Evolutionary conservation across 1,140 invertebrate species (phyloP), one percentile per base, ranked within the genome.

Genomic region (Chlorops oryzae): DNA sequence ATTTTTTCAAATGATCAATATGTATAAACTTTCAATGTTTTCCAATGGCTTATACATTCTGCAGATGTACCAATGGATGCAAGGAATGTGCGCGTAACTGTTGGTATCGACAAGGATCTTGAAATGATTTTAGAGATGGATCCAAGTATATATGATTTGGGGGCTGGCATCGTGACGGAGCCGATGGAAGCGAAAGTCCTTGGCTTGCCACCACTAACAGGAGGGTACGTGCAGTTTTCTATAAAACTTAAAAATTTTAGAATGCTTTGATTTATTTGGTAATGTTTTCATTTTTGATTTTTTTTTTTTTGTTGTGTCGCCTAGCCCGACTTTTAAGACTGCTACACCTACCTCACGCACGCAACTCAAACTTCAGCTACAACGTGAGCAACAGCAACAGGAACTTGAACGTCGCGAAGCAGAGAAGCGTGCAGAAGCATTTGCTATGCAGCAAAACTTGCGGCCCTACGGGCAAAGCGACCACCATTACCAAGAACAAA

Each of bases 311-410:
- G 10, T 48, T 37, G 13, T 78, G n/a, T n/a, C n/a, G n/a, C n/a
- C n/a, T n/a, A 91, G 88, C 54, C 87, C 87, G 52, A 87, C 84
- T 39, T 85, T 89, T 62, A 89, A 85, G 78, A 90, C 83, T 46
- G 80, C 80, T 57, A 87, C 81, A 48, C 83, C 87, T 56, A 84
- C 87, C 2, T 89, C 87, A 12, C 78, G 90, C 15, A 91, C 90
- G 1, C 87, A 91, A 62, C 77, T 92, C 40, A 90, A 90, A 65
- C 81, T 88, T 51, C 87, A 90, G 75, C 75, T 92, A 72, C 89
- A 90, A 83, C 78, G 87, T 51, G 84, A 91, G 64, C 83, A 87
- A 61, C 76, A 91, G 64, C 81, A 86, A 51, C 80, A 86, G 54
- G 83, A 90, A 69, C 80, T 80, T 55, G 82, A 86, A 58, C 73